Evolutionary conservation across 2,797 vertebrate genomes (phyloP), one percentile per base, ranked within the genome.

Genomic region (Gallinago stenura): DNA sequence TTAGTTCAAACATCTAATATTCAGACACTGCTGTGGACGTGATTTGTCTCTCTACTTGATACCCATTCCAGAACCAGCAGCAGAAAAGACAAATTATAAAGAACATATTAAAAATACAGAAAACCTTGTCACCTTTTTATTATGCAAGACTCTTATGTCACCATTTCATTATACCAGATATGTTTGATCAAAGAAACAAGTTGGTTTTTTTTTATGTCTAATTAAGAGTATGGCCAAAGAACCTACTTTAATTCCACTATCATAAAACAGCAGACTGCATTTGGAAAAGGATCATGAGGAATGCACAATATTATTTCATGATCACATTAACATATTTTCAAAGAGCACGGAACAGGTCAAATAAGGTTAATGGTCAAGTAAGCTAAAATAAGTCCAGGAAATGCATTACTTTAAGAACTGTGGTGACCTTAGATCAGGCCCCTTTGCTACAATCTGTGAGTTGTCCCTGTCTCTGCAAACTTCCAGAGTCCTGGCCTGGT

Each of bases 1-100:
- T 66, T 25, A 53, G 46, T 57, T 83, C 89, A 93, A 84, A 66
- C 43, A 45, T 9, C 41, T 68, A 62, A 62, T 79, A 89, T 82
- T 66, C 90, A 79, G 35, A 70, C 43, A 57, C 30, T 64, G 51
- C 28, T 31, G 1, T 12, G 56, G 81, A 66, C 35, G 16, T 66
- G 58, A 21, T 89, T 96, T 73, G 22, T 41, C 13, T 83, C n/a
- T 71, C 66, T 21, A 26, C 48, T 6, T 60, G 81, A 62, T 72
- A 82, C 35, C 25, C 11, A 3, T 45, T 87, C 78, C 78, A 79
- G 60, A 80, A 66, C 9, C 39, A 90, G 51, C n/a, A 62, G 62
- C 18, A 77, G 60, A 64, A 73, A 76, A 84, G 15, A 45, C 4
- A 31, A 84, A 9, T 13, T 64, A 37, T 43, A 60, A 83, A 66